phyloP scores from a whole-genome alignment of 2,113 vertebrate genomes.

The Haliaeetus leucogaster region DNA sequence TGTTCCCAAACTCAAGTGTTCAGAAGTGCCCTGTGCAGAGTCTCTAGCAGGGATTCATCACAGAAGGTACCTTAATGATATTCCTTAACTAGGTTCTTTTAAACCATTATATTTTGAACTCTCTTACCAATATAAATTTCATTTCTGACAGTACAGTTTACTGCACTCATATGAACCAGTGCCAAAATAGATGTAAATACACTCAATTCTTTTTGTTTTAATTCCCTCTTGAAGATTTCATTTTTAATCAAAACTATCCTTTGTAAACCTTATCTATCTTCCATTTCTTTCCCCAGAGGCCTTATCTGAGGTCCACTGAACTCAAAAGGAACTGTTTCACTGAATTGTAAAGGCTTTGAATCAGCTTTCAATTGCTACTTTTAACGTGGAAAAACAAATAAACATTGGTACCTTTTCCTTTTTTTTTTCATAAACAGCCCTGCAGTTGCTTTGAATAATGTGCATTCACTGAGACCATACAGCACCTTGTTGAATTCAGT shows the following conservation, averaged over 20 bases:
- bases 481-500: not conserved
- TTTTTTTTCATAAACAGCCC: not conserved
- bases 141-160: not conserved
- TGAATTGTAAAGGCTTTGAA: not conserved
- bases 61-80: not conserved
- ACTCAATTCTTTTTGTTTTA: not conserved
- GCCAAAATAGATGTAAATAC: not conserved
- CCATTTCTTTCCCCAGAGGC: not conserved
- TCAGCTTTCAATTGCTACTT: not conserved
- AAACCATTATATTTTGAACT: not conserved
- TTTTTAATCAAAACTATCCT: not conserved
- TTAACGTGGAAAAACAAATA: not conserved
- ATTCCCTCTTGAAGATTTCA: not conserved
- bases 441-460: not conserved
- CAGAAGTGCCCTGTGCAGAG: not conserved
- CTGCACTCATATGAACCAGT: not conserved
- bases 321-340: not conserved
- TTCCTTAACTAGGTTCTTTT: not conserved
- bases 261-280: not conserved
- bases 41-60: slow-evolving; percentile 1
- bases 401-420: not conserved
- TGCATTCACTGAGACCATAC: not conserved
- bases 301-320: not conserved
- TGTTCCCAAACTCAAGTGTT: not conserved
- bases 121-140: not conserved